Base-by-base conservation (phyloP, 2,888 invertebrate species). In the Dioctria linearis region DNA sequence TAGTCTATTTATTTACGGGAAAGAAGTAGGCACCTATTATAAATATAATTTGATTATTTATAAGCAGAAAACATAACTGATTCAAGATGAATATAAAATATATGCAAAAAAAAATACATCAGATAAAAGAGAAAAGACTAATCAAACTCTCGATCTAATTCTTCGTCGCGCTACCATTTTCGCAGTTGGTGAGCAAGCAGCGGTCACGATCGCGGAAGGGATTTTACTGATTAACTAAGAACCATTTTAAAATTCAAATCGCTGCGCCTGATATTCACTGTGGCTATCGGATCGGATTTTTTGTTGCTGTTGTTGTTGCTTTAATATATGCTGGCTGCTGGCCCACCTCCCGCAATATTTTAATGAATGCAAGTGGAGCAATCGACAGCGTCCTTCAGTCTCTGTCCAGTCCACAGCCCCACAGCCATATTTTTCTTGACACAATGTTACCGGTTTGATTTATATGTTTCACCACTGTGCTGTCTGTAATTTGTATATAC, bases 151-250 rank as follows among this genome's bases (percentile, higher is more conserved):
- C 11, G 6, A 54, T 54, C 54, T 54, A 11, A n/a, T n/a, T 54
- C 54, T n/a, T 54, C 54, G 54, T 11, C 54, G 25, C 4, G 6
- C 11, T 4, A 8, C 61, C 61, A 61, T 61, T 61, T 61, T 8
- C 39, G 0, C 25, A 25, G 25, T 25, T 25, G 25, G 25, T 25
- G 25, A 25, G 25, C 25, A 25, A 25, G 61, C 25, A 3, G 37
- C 61, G 61, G 61, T 61, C 61, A 61, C 61, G 61, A 61, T 61
- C 61, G 39, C 61, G 61, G 61, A 61, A 61, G 61, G 61, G 61
- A 61, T 61, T n/a, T 61, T 37, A n/a, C 37, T 51, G 61, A 61
- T 61, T 61, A 61, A 61, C 25, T 25, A 6, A 61, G 61, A 39
- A 61, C 37, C 61, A 61, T 40, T 61, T 61, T 61, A 25, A 61